These are phyloP conservation scores for Scaptomyza graminum DNA, from an alignment of 1,140 invertebrate species.

Conservation along the genomic window DNA sequence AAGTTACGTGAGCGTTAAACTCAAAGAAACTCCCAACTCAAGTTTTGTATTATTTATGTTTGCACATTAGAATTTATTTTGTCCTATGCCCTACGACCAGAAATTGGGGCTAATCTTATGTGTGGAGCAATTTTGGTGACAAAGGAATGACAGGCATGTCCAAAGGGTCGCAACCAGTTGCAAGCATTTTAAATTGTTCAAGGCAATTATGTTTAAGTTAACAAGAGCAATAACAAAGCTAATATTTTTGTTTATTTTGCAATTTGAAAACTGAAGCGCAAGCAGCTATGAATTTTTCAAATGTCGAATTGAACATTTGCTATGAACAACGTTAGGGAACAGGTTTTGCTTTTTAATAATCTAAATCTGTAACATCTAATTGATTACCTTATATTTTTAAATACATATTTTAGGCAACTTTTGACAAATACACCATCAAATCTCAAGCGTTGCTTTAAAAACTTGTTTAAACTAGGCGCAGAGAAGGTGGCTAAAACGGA, in stretches of 20 bases:
- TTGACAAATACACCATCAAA: not conserved
- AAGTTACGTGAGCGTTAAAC: constrained; percentile 61
- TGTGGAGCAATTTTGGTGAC: constrained; percentile 11
- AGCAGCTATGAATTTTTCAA: not conserved
- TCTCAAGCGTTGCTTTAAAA: constrained; percentile 26
- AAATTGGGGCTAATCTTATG: constrained; percentile 31
- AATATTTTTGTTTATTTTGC: too few relatives aligned
- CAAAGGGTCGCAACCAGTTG: constrained; percentile 22
- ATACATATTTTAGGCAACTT: not conserved
- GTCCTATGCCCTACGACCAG: not conserved
- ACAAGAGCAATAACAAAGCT: not conserved
- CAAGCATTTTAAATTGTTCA: constrained; percentile 31
- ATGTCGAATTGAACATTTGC: too few relatives aligned
- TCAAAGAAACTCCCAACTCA: constrained; percentile 25
- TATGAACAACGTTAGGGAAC: too few relatives aligned
- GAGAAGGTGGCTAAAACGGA: not conserved
- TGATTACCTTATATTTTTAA: too few relatives aligned
- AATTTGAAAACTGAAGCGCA: not conserved
- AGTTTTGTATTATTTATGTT: constrained; percentile 55
- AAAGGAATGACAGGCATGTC: constrained; percentile 27
- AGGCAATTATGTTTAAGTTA: constrained; percentile 27
- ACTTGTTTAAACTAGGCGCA: constrained; percentile 6
- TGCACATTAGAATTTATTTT: constrained; percentile 46
- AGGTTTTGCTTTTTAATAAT: too few relatives aligned
- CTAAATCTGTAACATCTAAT: not conserved